These are phyloP conservation scores for Sylvilagus bachmani DNA, from an alignment of 2,113 vertebrate species.

Conservation along the genomic window DNA sequence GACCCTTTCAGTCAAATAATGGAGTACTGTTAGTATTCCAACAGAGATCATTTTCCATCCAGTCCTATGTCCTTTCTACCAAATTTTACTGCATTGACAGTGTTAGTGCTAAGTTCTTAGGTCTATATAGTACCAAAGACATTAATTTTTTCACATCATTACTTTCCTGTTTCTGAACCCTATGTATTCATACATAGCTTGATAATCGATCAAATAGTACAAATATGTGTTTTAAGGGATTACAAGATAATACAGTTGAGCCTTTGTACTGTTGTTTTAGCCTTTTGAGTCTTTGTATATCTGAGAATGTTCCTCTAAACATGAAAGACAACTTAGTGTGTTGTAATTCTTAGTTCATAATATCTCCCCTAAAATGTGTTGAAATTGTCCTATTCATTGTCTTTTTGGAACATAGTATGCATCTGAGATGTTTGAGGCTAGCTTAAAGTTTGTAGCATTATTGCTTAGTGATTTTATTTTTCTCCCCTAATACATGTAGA, in stretches of 20 bases:
- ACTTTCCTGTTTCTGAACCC: background rate
- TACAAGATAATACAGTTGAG: background rate
- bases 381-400: background rate
- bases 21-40: background rate
- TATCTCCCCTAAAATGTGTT: background rate
- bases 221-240: conserved; percentile 6
- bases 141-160: background rate
- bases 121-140: background rate
- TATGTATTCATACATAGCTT: background rate
- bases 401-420: background rate
- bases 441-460: conserved; percentile 44
- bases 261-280: background rate
- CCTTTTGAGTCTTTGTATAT: background rate
- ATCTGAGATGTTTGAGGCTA: conserved; percentile 2
- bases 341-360: background rate
- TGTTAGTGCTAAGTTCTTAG: background rate
- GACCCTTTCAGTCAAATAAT: background rate
- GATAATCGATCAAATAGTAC: background rate
- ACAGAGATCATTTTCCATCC: background rate
- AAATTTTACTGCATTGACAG: background rate
- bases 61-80: background rate
- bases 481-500: background rate
- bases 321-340: background rate
- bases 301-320: background rate
- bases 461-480: background rate